Conservation (phyloP, 2,113 vertebrate species). For the Falcunculus frontatus region DNA sequence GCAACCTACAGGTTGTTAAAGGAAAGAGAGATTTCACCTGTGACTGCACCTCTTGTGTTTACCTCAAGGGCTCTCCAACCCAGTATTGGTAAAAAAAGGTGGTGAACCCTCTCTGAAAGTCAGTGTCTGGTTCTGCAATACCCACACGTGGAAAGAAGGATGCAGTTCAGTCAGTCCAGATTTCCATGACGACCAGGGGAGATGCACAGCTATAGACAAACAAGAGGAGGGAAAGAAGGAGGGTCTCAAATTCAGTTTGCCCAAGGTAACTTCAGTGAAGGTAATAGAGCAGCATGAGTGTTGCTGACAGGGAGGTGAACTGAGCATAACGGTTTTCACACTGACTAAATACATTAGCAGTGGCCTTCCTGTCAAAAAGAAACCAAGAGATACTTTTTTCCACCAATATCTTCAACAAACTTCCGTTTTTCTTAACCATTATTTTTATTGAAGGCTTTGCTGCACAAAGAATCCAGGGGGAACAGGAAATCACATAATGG, state of each 20-base stretch:
- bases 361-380: slow-evolving; percentile 13
- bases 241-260: neutral
- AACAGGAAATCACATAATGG: slow-evolving; percentile 43
- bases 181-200: neutral
- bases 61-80: neutral
- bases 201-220: neutral
- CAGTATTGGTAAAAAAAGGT: neutral
- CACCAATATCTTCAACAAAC: slow-evolving; percentile 47
- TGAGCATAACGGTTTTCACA: neutral
- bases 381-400: neutral
- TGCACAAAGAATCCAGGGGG: slow-evolving; percentile 57
- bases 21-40: neutral
- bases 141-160: neutral
- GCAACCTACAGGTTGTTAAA: neutral
- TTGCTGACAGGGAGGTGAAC: neutral
- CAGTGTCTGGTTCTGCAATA: neutral
- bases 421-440: slow-evolving; percentile 43
- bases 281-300: neutral
- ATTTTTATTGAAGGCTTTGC: slow-evolving; percentile 49
- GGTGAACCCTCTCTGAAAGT: neutral
- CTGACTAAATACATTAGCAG: slow-evolving; percentile 25
- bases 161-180: neutral
- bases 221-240: neutral
- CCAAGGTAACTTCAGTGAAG: neutral
- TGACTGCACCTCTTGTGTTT: neutral